Conservation (phyloP, 2,888 invertebrate genomes). For the Cheilosia soror region DNA sequence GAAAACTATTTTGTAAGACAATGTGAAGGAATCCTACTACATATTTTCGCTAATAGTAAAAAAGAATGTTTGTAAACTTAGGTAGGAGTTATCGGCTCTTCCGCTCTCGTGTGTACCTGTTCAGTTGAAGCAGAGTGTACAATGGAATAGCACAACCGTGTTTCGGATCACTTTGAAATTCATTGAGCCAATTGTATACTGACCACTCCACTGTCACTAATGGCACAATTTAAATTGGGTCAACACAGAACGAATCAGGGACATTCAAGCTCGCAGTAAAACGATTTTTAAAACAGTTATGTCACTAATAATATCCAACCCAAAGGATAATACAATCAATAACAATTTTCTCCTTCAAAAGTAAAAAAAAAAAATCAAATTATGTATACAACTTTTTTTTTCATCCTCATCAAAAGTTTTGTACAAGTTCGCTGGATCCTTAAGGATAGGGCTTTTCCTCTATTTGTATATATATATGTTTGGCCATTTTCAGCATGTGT, state of each 20-base stretch:
- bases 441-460: neutral
- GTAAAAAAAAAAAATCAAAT: constrained; percentile 51
- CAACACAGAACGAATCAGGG: constrained; percentile 1
- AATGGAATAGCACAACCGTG: too few species aligned
- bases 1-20: too few species aligned
- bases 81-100: too few species aligned
- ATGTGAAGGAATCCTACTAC: too few species aligned
- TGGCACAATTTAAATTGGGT: constrained; percentile 4
- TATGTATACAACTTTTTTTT: constrained; percentile 14
- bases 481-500: constrained; percentile 30
- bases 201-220: neutral
- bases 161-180: neutral
- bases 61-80: too few species aligned
- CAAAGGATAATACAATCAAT: constrained; percentile 40
- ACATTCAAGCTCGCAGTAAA: neutral
- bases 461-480: constrained; percentile 12
- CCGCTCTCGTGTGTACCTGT: too few species aligned
- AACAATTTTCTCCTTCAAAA: constrained; percentile 21
- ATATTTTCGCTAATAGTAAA: too few species aligned
- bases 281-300: constrained; percentile 6
- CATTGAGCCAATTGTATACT: constrained; percentile 3
- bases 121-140: too few species aligned
- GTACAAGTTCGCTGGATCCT: neutral
- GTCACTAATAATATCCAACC: constrained; percentile 19
- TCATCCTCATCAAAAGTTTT: neutral